phyloP scores from a whole-genome alignment of 1,140 invertebrate genomes.

The Mercenaria mercenaria region DNA sequence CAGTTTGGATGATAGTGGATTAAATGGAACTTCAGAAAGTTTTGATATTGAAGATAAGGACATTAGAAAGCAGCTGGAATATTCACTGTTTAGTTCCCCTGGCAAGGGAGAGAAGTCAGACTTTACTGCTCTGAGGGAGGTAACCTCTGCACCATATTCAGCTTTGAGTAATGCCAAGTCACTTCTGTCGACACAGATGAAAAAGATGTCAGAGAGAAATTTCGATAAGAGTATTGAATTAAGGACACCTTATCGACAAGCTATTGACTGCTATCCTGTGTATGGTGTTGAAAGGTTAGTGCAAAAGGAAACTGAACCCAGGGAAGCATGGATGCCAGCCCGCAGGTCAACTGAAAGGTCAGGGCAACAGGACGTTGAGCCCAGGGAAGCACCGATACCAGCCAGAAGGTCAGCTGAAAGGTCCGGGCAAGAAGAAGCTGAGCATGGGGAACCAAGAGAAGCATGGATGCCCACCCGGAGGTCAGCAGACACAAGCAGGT shows the following conservation, averaged over 20 bases:
- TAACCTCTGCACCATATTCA: slow-evolving; percentile 67
- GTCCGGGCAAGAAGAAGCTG: background rate
- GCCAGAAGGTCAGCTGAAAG: slow-evolving; percentile 31
- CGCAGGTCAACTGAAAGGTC: slow-evolving; percentile 20
- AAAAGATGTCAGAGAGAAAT: slow-evolving; percentile 77
- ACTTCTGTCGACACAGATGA: slow-evolving; percentile 78
- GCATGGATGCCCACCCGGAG: slow-evolving; percentile 42
- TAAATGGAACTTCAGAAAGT: slow-evolving; percentile 65
- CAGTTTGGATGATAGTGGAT: slow-evolving; percentile 70
- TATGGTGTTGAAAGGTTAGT: slow-evolving; percentile 66
- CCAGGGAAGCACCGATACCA: slow-evolving; percentile 40
- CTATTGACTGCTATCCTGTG: slow-evolving; percentile 78
- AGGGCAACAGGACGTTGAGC: background rate
- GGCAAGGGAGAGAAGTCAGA: slow-evolving; percentile 64
- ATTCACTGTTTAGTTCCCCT: slow-evolving; percentile 78
- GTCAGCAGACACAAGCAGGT: slow-evolving; percentile 1
- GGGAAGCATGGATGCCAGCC: background rate
- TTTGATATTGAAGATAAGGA: slow-evolving; percentile 71
- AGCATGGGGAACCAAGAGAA: background rate
- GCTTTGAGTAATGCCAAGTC: slow-evolving; percentile 77
- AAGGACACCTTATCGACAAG: slow-evolving; percentile 72
- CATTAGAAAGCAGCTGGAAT: slow-evolving; percentile 77
- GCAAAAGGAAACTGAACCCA: background rate
- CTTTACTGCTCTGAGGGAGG: slow-evolving; percentile 53
- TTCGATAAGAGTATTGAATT: slow-evolving; percentile 81